These are phyloP conservation scores for Belgica antarctica DNA, from an alignment of 2,888 invertebrate species.

Conservation along the genomic window DNA sequence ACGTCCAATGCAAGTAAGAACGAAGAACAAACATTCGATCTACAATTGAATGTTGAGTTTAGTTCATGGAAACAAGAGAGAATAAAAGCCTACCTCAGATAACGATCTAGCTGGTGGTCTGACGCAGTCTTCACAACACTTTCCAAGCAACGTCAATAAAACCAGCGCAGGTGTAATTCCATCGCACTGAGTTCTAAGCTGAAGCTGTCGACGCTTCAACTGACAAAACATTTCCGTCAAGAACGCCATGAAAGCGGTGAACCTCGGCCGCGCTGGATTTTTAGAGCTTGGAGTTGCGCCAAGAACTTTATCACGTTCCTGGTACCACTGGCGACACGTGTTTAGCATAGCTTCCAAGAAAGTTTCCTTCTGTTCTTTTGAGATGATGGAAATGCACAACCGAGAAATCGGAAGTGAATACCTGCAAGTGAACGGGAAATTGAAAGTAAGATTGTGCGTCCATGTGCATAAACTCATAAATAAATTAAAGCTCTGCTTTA, in stretches of 20 bases:
- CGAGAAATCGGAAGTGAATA: constrained; percentile 82
- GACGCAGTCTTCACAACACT: constrained; percentile 86
- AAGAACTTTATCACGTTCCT: constrained; percentile 70
- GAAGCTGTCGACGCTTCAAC: constrained; percentile 67
- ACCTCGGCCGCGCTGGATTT: constrained; percentile 62
- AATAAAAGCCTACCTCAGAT: constrained; percentile 74
- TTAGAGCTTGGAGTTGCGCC: constrained; percentile 58
- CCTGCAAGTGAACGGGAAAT: constrained; percentile 49
- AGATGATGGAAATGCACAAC: constrained; percentile 80
- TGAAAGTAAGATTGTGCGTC: neutral
- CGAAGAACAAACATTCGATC: constrained; percentile 87
- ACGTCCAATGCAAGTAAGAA: constrained; percentile 82
- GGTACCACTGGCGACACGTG: constrained; percentile 87
- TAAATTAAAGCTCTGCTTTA: constrained; percentile 4
- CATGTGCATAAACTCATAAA: neutral
- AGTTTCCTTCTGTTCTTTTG: constrained; percentile 82
- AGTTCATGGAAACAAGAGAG: no score
- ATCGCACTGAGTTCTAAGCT: constrained; percentile 58
- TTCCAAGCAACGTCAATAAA: constrained; percentile 77
- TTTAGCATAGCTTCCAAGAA: constrained; percentile 86
- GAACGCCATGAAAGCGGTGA: constrained; percentile 84
- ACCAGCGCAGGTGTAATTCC: constrained; percentile 70
- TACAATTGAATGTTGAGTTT: constrained; percentile 53
- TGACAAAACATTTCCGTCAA: constrained; percentile 88
- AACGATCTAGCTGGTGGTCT: constrained; percentile 77